Evolutionary conservation across 1,140 invertebrate genomes (phyloP).

Genomic region (Temnothorax curvispinosus): DNA sequence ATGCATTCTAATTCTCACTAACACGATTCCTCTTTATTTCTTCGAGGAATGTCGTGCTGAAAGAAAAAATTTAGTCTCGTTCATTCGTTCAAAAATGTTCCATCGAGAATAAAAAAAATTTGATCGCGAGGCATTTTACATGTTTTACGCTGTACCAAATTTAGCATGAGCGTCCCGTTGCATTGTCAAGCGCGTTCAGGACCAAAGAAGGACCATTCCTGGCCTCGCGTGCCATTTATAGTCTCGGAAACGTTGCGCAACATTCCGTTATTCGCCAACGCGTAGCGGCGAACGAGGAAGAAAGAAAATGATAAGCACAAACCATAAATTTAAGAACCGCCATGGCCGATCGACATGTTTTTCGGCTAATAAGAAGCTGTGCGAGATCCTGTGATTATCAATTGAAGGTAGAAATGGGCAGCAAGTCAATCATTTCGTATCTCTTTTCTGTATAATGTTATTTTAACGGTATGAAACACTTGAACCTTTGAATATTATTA

Average conservation of each 20-base stretch:
- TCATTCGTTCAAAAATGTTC: not conserved
- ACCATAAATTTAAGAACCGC: constrained; percentile 30
- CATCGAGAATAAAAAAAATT: not conserved
- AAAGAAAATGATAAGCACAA: not conserved
- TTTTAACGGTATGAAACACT: not conserved
- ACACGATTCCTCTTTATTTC: not conserved
- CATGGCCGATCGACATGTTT: constrained; percentile 7
- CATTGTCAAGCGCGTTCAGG: constrained; percentile 5
- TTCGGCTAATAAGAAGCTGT: constrained; percentile 24
- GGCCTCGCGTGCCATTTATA: not conserved
- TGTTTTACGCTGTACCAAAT: constrained; percentile 1
- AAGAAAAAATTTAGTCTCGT: not conserved
- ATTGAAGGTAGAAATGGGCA: not conserved
- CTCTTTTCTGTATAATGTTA: not conserved
- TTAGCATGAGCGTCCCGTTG: not conserved
- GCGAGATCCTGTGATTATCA: not conserved
- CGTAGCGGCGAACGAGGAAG: not conserved
- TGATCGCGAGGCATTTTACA: not conserved
- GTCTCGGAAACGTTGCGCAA: constrained; percentile 24
- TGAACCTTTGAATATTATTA: not conserved
- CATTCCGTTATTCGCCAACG: constrained; percentile 42
- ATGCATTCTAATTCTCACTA: not conserved
- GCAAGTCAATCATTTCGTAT: not conserved
- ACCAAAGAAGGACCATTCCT: constrained; percentile 9
- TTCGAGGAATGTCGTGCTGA: not conserved